Percentiles rank a stretch among this genome's conserved stretches.
These are phyloP conservation scores for Vimba vimba DNA, from an alignment of 2,113 vertebrate species.

Conservation along the genomic window DNA sequence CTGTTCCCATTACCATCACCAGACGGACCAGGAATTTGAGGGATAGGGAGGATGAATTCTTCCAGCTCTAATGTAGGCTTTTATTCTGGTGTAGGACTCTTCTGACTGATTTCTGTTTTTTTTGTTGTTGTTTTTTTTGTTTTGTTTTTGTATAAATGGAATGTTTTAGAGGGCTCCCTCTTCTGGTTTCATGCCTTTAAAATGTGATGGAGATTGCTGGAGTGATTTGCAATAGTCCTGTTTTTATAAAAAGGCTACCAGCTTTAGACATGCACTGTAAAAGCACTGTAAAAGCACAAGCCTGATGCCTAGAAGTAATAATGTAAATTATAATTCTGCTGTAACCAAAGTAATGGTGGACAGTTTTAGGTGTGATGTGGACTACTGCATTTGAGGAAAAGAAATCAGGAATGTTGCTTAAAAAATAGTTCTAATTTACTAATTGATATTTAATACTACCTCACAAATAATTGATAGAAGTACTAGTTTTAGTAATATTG, in stretches of 20 bases:
- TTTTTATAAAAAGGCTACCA: background rate
- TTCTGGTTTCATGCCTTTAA: conserved; percentile 8
- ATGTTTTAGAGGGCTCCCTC: background rate
- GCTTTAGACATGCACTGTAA: conserved; percentile 7
- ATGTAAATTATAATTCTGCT: conserved; percentile 18
- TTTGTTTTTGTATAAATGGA: background rate
- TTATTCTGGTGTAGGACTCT: conserved; percentile 5
- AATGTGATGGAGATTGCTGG: background rate
- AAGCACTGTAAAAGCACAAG: background rate
- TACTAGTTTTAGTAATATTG: background rate
- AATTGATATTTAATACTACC: conserved; percentile 6
- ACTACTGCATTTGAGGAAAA: background rate
- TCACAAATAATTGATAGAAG: conserved; percentile 6
- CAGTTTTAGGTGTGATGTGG: background rate
- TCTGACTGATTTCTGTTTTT: background rate
- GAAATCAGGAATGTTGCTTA: background rate
- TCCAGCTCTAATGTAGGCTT: conserved; percentile 78
- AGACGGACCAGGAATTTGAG: conserved; percentile 76
- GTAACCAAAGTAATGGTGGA: background rate
- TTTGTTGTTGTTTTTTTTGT: no score
- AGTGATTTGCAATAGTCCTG: background rate
- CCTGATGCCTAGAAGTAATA: conserved; percentile 4
- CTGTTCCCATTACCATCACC: conserved; percentile 81
- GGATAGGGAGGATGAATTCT: conserved; percentile 89
- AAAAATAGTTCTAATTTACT: background rate